phyloP scores from a whole-genome alignment of 1,140 invertebrate species.

The Plutomurus gul region DNA sequence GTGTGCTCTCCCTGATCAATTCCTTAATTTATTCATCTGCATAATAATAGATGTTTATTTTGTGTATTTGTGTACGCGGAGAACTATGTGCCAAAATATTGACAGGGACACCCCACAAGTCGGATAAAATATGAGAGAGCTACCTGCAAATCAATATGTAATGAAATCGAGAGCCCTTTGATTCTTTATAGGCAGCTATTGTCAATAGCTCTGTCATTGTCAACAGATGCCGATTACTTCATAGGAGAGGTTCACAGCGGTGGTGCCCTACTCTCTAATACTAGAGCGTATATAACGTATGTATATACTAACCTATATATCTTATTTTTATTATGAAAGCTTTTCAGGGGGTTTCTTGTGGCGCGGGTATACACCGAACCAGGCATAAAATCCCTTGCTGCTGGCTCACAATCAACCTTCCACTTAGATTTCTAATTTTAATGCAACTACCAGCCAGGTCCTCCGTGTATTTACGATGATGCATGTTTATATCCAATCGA shows the following conservation, averaged over 20 bases:
- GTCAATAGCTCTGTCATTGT: conserved; percentile 34
- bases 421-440: not conserved
- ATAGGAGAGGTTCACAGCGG: conserved; percentile 39
- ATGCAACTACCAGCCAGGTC: not conserved
- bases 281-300: too few relatives aligned
- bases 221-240: conserved; percentile 33
- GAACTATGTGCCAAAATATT: conserved; percentile 40
- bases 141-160: conserved; percentile 36
- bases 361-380: too few relatives aligned
- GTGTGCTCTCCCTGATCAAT: not conserved
- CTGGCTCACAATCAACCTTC: not conserved
- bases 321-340: too few relatives aligned
- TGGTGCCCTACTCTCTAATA: conserved; percentile 13
- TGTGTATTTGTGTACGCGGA: conserved; percentile 24
- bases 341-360: too few relatives aligned
- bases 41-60: conserved; percentile 31
- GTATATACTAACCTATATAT: too few relatives aligned
- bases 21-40: conserved; percentile 8
- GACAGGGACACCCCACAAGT: conserved; percentile 33
- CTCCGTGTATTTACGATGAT: not conserved
- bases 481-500: not conserved
- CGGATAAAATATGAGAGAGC: conserved; percentile 36
- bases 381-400: not conserved
- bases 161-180: conserved; percentile 41
- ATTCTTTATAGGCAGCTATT: not conserved